These are phyloP conservation scores for Lithobius niger DNA, from an alignment of 1,140 invertebrate species.

Conservation along the genomic window DNA sequence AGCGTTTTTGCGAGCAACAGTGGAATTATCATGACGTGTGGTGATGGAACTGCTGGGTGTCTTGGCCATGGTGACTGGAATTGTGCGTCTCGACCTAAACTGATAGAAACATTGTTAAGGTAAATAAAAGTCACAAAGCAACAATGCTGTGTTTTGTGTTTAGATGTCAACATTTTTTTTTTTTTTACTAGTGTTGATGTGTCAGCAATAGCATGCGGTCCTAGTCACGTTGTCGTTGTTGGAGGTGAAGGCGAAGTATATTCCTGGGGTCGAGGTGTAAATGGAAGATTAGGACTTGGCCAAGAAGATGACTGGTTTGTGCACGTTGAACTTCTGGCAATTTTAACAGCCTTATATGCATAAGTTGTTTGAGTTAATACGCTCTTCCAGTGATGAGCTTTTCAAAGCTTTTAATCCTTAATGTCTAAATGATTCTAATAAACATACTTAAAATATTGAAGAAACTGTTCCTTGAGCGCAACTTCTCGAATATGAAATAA, in stretches of 20 bases:
- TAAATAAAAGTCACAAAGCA: conserved; percentile 24
- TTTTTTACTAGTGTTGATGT: conserved; percentile 42
- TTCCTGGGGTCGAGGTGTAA: conserved; percentile 50
- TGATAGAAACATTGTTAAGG: conserved; percentile 42
- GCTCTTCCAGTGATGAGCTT: no score
- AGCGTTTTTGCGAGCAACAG: conserved; percentile 52
- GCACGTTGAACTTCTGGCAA: no score
- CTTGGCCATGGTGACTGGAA: conserved; percentile 53
- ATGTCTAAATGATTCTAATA: no score
- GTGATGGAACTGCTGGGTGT: conserved; percentile 46
- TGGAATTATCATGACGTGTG: conserved; percentile 56
- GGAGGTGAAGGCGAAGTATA: conserved; percentile 46
- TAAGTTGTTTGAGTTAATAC: no score
- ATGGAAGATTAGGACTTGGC: conserved; percentile 50
- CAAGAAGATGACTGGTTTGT: conserved; percentile 41
- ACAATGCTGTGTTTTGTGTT: conserved; percentile 21
- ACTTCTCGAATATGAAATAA: no score
- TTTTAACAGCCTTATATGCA: no score
- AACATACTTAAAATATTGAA: no score
- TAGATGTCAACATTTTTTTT: background rate
- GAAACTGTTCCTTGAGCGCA: no score
- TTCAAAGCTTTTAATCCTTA: no score
- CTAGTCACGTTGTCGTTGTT: conserved; percentile 49
- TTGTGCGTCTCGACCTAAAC: conserved; percentile 42
- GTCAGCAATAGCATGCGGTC: conserved; percentile 45